Conservation (phyloP, 2,113 vertebrate genomes). For the Caretta caretta region DNA sequence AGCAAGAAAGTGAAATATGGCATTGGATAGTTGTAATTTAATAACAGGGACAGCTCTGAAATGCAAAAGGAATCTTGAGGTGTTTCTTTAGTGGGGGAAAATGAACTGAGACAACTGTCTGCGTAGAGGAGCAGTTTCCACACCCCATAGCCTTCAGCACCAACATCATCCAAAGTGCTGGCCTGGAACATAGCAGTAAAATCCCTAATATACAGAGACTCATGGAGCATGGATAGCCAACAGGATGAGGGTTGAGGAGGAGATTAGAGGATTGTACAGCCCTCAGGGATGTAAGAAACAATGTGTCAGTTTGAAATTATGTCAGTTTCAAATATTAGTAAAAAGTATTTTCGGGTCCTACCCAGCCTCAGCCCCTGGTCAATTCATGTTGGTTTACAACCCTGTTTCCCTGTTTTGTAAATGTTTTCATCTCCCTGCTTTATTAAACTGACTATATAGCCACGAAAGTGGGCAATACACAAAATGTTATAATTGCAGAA, state of each 20-base stretch:
- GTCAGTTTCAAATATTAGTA: neutral
- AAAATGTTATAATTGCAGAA: neutral
- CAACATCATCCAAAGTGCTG: neutral
- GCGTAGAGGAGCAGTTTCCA: neutral
- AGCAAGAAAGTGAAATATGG: neutral
- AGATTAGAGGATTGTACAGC: neutral
- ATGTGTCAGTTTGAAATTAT: neutral
- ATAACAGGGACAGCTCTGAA: neutral
- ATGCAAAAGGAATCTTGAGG: neutral
- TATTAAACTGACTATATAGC: neutral
- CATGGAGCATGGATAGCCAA: neutral
- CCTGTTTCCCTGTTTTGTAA: slow-evolving; percentile 17
- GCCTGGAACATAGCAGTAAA: neutral
- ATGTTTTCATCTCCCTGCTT: neutral
- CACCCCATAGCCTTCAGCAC: neutral
- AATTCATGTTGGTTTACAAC: neutral
- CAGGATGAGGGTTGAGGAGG: neutral
- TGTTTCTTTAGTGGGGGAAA: neutral
- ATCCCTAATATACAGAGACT: neutral
- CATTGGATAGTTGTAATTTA: neutral
- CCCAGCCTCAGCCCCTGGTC: rapidly evolving
- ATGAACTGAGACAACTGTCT: neutral
- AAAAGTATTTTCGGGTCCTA: neutral
- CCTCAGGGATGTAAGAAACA: neutral
- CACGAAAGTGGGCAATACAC: neutral